phyloP scores from a whole-genome alignment of 2,888 invertebrate species.

The Adineta ricciae region DNA sequence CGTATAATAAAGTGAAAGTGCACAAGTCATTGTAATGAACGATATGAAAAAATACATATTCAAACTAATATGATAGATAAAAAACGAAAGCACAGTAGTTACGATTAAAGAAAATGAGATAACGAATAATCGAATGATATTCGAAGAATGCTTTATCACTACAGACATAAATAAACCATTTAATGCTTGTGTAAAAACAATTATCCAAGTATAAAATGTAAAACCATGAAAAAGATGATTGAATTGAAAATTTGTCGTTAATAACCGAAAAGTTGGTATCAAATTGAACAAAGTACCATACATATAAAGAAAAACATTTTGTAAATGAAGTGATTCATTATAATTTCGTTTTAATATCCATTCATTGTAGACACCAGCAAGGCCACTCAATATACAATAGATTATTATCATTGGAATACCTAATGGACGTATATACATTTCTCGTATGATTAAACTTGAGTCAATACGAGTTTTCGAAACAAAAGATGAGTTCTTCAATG shows the following conservation, averaged over 20 bases:
- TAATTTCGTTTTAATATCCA: constrained; percentile 43
- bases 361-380: constrained; percentile 48
- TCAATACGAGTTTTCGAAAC: neutral
- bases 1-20: constrained; percentile 23
- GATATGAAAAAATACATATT: constrained; percentile 24
- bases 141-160: constrained; percentile 48
- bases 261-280: neutral
- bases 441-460: neutral
- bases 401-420: constrained; percentile 44
- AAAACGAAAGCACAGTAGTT: constrained; percentile 22
- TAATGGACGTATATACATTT: constrained; percentile 40
- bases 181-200: constrained; percentile 41
- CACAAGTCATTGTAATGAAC: constrained; percentile 15
- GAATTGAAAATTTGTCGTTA: no score
- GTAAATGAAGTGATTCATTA: constrained; percentile 23
- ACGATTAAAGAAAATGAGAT: constrained; percentile 27
- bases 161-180: constrained; percentile 48
- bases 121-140: constrained; percentile 44
- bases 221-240: constrained; percentile 41
- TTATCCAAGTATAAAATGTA: constrained; percentile 40
- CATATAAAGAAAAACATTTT: constrained; percentile 31
- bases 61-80: constrained; percentile 25
- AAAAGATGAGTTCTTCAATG: neutral
- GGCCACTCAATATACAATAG: constrained; percentile 45
- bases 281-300: constrained; percentile 24